Evolutionary conservation across 1,140 invertebrate species (phyloP).

Genomic region (Heliconius eleuchia): DNA sequence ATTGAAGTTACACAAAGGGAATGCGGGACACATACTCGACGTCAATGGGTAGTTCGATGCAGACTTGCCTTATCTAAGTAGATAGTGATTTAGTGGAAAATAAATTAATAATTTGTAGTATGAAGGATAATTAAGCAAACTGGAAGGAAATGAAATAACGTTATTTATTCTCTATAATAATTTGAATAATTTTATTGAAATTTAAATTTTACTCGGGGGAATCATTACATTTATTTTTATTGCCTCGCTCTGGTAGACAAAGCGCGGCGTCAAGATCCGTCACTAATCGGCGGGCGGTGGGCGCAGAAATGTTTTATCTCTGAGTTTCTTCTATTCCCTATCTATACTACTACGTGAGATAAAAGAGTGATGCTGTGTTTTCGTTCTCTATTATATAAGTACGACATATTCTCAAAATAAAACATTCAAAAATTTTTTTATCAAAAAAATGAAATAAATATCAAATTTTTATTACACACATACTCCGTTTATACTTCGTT

Average conservation of each 20-base stretch:
- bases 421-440: background rate
- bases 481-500: background rate
- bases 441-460: background rate
- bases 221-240: no score
- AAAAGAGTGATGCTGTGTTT: background rate
- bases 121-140: no score
- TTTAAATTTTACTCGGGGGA: no score
- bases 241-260: no score
- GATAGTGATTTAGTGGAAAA: background rate
- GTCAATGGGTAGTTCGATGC: conserved; percentile 18
- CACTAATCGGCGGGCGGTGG: no score
- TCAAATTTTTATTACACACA: background rate
- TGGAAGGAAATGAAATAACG: no score
- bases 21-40: conserved; percentile 20
- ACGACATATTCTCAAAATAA: background rate
- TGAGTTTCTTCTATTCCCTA: no score
- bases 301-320: no score
- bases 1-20: conserved; percentile 25
- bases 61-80: background rate
- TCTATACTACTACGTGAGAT: no score
- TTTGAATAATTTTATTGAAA: no score
- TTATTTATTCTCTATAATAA: no score
- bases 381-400: background rate
- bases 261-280: no score
- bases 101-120: background rate